phyloP scores from a whole-genome alignment of 2,797 vertebrate species.

The Pitangus sulphuratus region DNA sequence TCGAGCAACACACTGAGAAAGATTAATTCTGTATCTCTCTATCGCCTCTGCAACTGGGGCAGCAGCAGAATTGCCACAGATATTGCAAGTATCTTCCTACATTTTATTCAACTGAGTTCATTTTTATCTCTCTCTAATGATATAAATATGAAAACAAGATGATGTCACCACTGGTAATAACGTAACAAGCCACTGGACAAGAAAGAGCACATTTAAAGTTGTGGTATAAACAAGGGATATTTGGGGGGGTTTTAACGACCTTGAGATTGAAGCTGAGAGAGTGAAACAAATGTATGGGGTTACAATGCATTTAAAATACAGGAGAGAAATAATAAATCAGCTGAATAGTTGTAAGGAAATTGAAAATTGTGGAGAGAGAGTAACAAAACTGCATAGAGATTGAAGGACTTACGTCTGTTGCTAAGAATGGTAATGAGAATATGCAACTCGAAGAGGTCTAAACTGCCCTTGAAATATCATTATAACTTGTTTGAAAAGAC shows the following conservation, averaged over 20 bases:
- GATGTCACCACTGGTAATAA: conserved; percentile 50
- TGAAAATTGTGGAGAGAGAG: conserved; percentile 70
- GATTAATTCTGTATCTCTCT: conserved; percentile 18
- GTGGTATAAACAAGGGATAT: conserved; percentile 55
- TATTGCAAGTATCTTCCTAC: conserved; percentile 20
- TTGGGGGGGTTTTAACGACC: conserved; percentile 65
- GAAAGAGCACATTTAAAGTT: conserved; percentile 70
- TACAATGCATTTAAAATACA: conserved; percentile 66
- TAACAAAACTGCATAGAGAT: conserved; percentile 60
- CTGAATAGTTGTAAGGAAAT: conserved; percentile 68
- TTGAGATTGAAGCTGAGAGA: conserved; percentile 59
- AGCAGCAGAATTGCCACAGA: neutral
- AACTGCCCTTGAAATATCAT: conserved; percentile 74
- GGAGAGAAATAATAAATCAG: conserved; percentile 73
- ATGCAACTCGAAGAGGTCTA: conserved; percentile 47
- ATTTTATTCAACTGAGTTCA: conserved; percentile 61
- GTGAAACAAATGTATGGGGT: conserved; percentile 69
- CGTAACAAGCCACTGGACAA: conserved; percentile 64
- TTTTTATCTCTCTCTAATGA: conserved; percentile 70
- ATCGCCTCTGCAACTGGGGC: neutral
- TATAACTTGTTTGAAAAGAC: conserved; percentile 69
- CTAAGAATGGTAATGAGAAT: conserved; percentile 69
- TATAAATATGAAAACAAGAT: conserved; percentile 74
- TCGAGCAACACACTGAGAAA: neutral
- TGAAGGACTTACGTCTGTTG: conserved; percentile 45